A percentile compares a stretch with the other conserved stretches of the same genome.
Evolutionary conservation across 2,113 vertebrate genomes (phyloP).

Genomic region (Sisor rabdophorus): DNA sequence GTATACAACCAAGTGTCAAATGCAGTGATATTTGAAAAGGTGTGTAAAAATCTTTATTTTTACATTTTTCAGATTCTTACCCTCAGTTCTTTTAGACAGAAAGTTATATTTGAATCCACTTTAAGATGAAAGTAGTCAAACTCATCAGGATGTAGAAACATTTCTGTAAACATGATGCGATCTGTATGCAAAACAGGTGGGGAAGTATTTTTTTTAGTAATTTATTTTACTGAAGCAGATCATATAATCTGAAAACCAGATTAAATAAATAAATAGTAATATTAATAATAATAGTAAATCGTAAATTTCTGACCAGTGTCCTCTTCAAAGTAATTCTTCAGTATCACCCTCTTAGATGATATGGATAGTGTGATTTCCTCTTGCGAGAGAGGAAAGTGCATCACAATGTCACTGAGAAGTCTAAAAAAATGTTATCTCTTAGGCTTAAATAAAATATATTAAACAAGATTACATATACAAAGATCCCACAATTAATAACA

Average conservation of each 20-base stretch:
- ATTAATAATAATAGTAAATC: too few species aligned
- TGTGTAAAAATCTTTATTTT: background rate
- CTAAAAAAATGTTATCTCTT: constrained; percentile 46
- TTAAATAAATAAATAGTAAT: too few species aligned
- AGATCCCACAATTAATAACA: background rate
- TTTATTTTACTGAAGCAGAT: background rate
- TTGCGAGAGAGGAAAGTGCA: constrained; percentile 81
- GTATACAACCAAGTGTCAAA: background rate
- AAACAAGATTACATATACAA: background rate
- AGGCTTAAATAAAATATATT: background rate
- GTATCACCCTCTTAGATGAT: constrained; percentile 72
- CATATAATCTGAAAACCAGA: background rate
- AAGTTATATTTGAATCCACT: constrained; percentile 83
- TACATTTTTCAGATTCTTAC: constrained; percentile 62
- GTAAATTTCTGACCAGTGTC: constrained; percentile 68
- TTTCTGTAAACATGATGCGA: constrained; percentile 76
- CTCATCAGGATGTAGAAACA: constrained; percentile 80
- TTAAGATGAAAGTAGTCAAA: constrained; percentile 87
- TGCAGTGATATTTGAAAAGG: background rate
- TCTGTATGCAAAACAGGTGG: constrained; percentile 62
- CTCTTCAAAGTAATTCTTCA: constrained; percentile 78
- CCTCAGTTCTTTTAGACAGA: constrained; percentile 93
- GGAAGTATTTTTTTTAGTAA: background rate
- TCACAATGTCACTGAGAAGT: constrained; percentile 71
- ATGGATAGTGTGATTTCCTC: constrained; percentile 87